Conservation (phyloP, 2,888 invertebrate genomes). For the Cheilosia pagana region DNA sequence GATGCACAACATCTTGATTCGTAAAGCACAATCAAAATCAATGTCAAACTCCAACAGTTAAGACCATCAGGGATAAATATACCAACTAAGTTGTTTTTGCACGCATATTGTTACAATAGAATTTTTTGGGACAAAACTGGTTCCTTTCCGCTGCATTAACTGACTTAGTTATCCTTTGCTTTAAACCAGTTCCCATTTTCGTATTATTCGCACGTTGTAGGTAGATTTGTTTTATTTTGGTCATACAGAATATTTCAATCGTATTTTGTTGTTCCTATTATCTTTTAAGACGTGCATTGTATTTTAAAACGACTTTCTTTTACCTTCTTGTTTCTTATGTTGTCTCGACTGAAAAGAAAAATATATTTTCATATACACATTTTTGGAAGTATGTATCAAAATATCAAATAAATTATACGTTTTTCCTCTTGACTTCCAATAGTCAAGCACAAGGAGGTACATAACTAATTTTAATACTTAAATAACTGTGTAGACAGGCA, state of each 20-base stretch:
- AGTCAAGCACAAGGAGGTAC: background rate
- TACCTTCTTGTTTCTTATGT: background rate
- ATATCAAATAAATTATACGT: background rate
- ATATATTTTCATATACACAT: background rate
- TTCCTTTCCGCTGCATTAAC: conserved; percentile 47
- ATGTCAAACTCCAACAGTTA: background rate
- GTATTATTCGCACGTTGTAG: conserved; percentile 4
- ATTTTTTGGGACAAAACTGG: conserved; percentile 58
- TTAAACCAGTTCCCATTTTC: conserved; percentile 55
- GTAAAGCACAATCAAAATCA: background rate
- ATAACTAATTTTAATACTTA: background rate
- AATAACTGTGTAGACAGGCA: conserved; percentile 12
- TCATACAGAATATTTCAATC: background rate
- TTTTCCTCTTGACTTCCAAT: background rate
- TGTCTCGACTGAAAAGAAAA: background rate
- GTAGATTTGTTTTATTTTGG: conserved; percentile 18
- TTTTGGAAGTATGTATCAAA: background rate
- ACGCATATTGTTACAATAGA: conserved; percentile 20
- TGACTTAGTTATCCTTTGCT: conserved; percentile 49
- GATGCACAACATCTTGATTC: background rate
- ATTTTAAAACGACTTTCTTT: conserved; percentile 31
- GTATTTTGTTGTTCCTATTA: background rate
- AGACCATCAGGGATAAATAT: conserved; percentile 14
- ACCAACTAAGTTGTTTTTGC: conserved; percentile 22
- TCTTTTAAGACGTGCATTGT: conserved; percentile 26